Conservation (phyloP, 2,113 vertebrate genomes). For the Odocoileus virginianus region DNA sequence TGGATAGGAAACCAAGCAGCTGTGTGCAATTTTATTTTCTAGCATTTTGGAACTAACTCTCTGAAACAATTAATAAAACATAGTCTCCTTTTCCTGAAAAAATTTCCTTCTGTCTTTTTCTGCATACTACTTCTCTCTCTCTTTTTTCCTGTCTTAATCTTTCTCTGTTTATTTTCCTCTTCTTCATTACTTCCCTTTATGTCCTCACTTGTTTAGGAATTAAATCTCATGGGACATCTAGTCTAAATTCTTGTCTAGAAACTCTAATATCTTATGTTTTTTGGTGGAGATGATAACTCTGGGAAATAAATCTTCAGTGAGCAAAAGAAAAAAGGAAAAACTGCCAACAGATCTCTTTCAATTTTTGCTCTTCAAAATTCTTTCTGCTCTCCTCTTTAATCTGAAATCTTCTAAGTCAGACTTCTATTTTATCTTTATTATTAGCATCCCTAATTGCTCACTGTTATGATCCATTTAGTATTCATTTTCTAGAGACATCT, state of each 20-base stretch:
- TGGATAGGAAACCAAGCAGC: constrained; percentile 38
- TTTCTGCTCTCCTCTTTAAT: neutral
- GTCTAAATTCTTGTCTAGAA: neutral
- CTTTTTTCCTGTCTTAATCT: neutral
- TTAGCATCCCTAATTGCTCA: neutral
- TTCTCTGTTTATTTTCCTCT: neutral
- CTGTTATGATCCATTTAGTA: neutral
- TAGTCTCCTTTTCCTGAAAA: neutral
- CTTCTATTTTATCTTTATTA: neutral
- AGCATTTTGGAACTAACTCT: constrained; percentile 33
- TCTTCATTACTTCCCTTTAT: neutral
- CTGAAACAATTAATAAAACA: constrained; percentile 21
- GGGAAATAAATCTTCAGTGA: neutral
- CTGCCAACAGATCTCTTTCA: neutral
- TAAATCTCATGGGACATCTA: neutral
- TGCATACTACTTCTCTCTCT: neutral
- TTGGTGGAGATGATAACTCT: neutral
- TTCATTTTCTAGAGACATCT: neutral
- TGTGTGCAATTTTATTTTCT: constrained; percentile 28
- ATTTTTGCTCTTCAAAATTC: neutral
- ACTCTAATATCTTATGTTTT: neutral
- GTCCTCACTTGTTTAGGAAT: neutral
- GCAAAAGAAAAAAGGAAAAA: neutral
- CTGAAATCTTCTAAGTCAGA: neutral
- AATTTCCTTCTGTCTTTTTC: neutral